Evolutionary conservation across 2,113 vertebrate genomes (phyloP), one percentile per base, ranked within the genome.

Genomic region (Irena cyanogastra): DNA sequence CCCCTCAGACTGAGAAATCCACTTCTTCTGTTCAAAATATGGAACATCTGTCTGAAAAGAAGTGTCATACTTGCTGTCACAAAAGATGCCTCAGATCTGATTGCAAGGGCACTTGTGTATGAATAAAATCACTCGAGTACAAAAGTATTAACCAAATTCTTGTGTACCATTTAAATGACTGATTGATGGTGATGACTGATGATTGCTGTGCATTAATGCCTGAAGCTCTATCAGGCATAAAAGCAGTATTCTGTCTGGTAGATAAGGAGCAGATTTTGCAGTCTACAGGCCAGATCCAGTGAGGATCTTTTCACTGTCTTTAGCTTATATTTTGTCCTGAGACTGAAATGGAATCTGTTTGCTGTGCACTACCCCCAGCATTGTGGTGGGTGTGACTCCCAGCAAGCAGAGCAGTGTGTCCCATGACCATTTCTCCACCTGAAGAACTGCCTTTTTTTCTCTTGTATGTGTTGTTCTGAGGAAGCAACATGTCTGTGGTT

Each of bases 101-200:
- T 97, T 97, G 80, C 95, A 93, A 92, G 86, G 64, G 72, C 80
- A 86, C 93, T 97, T 96, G 35, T 95, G 60, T 87, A 87, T 81
- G 89, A 90, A 83, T 66, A 92, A 95, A 96, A 95, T 94, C 82
- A 80, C 66, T 95, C 87, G 77, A 88, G 79, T 83, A 80, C 63
- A 83, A 74, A 94, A 87, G 71, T 88, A 96, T 90, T 94, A 97
- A 86, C 71, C 47, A 27, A 93, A 83, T 57, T 42, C 71, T 93
- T 90, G 79, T 83, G 18, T 78, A 89, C 56, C 28, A 93, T 95
- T 95, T 93, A 83, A 96, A 93, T 94, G 88, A 86, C 54, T 96
- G 90, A 88, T 91, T 91, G 82, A 61, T 88, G 70, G 63, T 93
- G 91, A 93, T 93, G 90, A 81, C 52, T 87, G 79, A 93, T 92